These are phyloP conservation scores for Coboldia fuscipes DNA, from an alignment of 1,140 invertebrate species.

Conservation along the genomic window DNA sequence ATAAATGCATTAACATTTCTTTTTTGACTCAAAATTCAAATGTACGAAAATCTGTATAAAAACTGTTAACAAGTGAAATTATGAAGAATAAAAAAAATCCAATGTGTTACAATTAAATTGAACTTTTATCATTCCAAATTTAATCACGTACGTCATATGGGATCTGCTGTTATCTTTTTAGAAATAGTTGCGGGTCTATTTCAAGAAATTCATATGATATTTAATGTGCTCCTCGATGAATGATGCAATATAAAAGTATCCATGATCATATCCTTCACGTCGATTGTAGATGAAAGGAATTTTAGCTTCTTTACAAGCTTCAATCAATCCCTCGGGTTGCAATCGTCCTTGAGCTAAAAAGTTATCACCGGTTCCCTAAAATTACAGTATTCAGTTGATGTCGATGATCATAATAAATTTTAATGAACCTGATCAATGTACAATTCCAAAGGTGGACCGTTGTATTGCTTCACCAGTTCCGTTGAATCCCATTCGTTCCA, in stretches of 20 bases:
- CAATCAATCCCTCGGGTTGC: constrained; percentile 64
- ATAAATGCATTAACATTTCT: too few relatives aligned
- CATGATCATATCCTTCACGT: constrained; percentile 86
- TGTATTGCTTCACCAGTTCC: constrained; percentile 59
- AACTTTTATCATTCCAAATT: too few relatives aligned
- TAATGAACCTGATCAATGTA: constrained; percentile 70
- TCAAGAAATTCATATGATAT: constrained; percentile 60
- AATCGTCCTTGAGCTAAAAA: constrained; percentile 63
- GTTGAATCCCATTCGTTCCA: constrained; percentile 85
- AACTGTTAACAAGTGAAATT: too few relatives aligned
- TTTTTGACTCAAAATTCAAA: too few relatives aligned
- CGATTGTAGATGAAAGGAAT: constrained; percentile 53
- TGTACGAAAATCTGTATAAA: too few relatives aligned
- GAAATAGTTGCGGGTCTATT: too few relatives aligned
- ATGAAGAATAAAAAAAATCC: too few relatives aligned
- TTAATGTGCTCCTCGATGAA: constrained; percentile 88
- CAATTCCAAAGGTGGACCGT: constrained; percentile 63
- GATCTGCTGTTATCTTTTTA: too few relatives aligned
- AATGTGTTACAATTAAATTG: too few relatives aligned
- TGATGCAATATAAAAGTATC: constrained; percentile 84
- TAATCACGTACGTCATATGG: too few relatives aligned
- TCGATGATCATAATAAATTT: constrained; percentile 2
- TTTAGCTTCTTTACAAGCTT: constrained; percentile 40
- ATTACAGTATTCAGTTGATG: constrained; percentile 9
- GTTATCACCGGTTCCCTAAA: constrained; percentile 60